Evolutionary conservation across 1,140 invertebrate genomes (phyloP), one percentile per base, ranked within the genome.

Genomic region (Argopecten irradians): DNA sequence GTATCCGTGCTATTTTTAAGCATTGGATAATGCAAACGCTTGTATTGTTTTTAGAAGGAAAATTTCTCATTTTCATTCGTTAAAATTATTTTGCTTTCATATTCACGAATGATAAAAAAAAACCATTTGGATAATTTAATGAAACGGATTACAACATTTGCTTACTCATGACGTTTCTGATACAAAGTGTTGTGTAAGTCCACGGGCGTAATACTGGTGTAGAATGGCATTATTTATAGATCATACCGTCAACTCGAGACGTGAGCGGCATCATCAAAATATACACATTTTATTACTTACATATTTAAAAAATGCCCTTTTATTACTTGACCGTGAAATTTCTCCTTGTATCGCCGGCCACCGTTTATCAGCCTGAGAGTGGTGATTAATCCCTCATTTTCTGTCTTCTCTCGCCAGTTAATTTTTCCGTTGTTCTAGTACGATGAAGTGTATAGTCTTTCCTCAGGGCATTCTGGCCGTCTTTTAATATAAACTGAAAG

Each of bases 301-400:
- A 71, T 71, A 71, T 71, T 71, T 71, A 22, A 71, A 71, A n/a
- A 71, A 71, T 71, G n/a, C 28, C 55, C 55, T n/a, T 71, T 0
- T 71, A 71, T 28, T n/a, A 71, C 55, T 71, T 71, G 55, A 71
- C 55, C 55, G 55, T 71, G 55, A 71, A 71, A 71, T 71, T 71
- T 71, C 55, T 11, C 3, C 55, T 71, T 71, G 55, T 71, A 71
- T 71, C 22, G 1, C 5, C n/a, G 55, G 55, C n/a, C 55, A 55
- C 43, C 55, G 55, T n/a, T 71, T 22, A 5, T 28, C 22, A 28
- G 1, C 19, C 5, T 5, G 11, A 28, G n/a, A n/a, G n/a, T n/a
- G n/a, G n/a, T 71, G 55, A 71, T 71, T 71, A 71, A 71, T 71
- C 22, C 11, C 1, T n/a, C 1, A 28, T 5, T 2, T 55, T 28